A percentile compares a stretch with the other conserved stretches of the same genome.
These are phyloP conservation scores for Odontocerum albicorne DNA, from an alignment of 2,888 invertebrate species.

Conservation along the genomic window DNA sequence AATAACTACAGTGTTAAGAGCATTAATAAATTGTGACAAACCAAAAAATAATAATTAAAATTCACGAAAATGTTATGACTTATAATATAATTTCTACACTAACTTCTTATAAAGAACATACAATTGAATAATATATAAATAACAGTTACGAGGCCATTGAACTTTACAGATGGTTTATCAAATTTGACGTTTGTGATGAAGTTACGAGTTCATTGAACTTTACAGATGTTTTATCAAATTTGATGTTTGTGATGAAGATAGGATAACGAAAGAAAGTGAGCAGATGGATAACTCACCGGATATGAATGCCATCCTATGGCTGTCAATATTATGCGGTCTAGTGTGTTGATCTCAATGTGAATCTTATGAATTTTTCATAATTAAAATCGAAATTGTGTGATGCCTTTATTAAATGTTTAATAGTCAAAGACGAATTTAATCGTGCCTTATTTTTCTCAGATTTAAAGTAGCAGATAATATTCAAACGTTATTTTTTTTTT, in stretches of 20 bases:
- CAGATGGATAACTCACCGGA: constrained; percentile 4
- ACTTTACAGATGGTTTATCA: too few relatives aligned
- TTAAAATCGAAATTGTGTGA: constrained; percentile 33
- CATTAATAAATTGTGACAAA: too few relatives aligned
- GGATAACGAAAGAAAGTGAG: background rate
- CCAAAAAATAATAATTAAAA: too few relatives aligned
- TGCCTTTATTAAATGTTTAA: constrained; percentile 21
- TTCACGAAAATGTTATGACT: too few relatives aligned
- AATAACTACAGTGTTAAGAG: too few relatives aligned
- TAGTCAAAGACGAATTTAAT: constrained; percentile 18
- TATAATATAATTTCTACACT: too few relatives aligned
- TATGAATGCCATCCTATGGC: constrained; percentile 2
- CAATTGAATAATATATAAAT: too few relatives aligned
- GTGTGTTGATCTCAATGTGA: constrained; percentile 36
- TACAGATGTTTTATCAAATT: too few relatives aligned
- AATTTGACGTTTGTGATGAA: too few relatives aligned
- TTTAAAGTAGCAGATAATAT: background rate
- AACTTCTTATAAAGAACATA: too few relatives aligned
- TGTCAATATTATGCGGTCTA: constrained; percentile 15
- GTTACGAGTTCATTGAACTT: too few relatives aligned
- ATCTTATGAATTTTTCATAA: constrained; percentile 34
- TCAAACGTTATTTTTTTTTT: background rate
- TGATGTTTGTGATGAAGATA: background rate
- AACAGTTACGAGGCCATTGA: too few relatives aligned
- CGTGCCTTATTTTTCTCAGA: constrained; percentile 29